A percentile compares a stretch with the other conserved stretches of the same genome.
Conservation (phyloP, 2,113 vertebrate genomes). For the Corythornis madagascariensis region DNA sequence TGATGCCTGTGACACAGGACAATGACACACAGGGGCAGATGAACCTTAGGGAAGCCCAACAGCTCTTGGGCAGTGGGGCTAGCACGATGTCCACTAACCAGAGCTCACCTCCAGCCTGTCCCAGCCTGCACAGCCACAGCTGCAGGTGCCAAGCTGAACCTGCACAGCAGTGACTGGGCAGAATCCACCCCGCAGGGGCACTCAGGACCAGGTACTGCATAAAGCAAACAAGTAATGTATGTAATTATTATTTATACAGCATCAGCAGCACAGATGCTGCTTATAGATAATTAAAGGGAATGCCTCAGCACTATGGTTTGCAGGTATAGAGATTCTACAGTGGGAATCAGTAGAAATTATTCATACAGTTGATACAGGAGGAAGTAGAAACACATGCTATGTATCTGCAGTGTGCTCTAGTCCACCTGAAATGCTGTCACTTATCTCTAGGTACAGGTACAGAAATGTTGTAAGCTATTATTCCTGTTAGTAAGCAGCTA, state of each 20-base stretch:
- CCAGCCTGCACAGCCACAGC: not conserved
- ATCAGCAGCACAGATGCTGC: rapidly evolving
- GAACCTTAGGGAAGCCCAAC: not conserved
- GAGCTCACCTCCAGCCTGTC: not conserved
- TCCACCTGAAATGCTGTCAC: not conserved
- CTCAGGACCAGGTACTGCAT: rapidly evolving
- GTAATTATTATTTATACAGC: not conserved
- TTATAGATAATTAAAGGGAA: not conserved
- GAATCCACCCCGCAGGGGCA: rapidly evolving
- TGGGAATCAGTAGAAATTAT: not conserved
- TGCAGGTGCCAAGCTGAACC: not conserved
- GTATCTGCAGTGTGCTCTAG: not conserved
- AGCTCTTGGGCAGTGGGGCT: not conserved
- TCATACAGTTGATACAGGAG: no score
- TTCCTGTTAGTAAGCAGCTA: not conserved
- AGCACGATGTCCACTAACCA: rapidly evolving
- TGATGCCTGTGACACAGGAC: not conserved
- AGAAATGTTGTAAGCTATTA: not conserved
- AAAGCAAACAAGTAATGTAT: rapidly evolving
- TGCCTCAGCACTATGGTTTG: no score
- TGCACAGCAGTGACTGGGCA: rapidly evolving
- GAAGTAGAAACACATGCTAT: rapidly evolving
- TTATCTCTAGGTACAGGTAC: not conserved
- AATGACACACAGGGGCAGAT: not conserved
- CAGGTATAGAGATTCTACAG: not conserved